Evolutionary conservation across 2,888 invertebrate genomes (phyloP).

Genomic region (Mycalesis mineus): DNA sequence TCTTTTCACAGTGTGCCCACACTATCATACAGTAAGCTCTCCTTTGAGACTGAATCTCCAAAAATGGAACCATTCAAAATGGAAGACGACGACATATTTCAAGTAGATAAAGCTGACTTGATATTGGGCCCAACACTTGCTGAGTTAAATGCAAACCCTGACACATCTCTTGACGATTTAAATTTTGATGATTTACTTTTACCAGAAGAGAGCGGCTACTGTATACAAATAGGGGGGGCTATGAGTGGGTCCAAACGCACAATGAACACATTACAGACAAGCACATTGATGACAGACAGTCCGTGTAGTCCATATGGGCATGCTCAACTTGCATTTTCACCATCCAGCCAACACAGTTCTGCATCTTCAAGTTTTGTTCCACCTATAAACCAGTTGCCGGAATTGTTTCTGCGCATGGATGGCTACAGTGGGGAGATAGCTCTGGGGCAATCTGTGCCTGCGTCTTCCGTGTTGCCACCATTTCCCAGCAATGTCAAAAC

Average conservation of each 20-base stretch:
- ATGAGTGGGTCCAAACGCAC: conserved; percentile 61
- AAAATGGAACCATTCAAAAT: conserved; percentile 83
- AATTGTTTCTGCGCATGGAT: conserved; percentile 83
- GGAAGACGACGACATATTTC: conserved; percentile 93
- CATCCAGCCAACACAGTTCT: conserved; percentile 82
- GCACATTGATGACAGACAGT: conserved; percentile 52
- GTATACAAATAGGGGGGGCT: conserved; percentile 71
- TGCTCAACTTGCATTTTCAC: conserved; percentile 79
- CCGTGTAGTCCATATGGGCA: conserved; percentile 75
- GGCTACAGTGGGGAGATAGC: conserved; percentile 74
- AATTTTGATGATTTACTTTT: conserved; percentile 90
- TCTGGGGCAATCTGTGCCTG: conserved; percentile 81
- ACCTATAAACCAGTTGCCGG: conserved; percentile 74
- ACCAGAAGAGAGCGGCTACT: conserved; percentile 82
- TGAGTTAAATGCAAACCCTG: conserved; percentile 91
- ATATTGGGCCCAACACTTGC: conserved; percentile 90
- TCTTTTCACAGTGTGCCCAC: conserved; percentile 63
- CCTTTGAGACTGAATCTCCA: conserved; percentile 60
- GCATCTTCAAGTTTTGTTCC: conserved; percentile 70
- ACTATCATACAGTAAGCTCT: conserved; percentile 61
- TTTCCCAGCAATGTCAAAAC: conserved; percentile 60
- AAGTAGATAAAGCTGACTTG: conserved; percentile 91
- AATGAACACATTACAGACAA: conserved; percentile 42
- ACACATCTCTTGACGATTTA: conserved; percentile 88
- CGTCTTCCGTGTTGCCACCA: conserved; percentile 73